Conservation (phyloP, 2,113 vertebrate genomes). For the Elaphurus davidianus region DNA sequence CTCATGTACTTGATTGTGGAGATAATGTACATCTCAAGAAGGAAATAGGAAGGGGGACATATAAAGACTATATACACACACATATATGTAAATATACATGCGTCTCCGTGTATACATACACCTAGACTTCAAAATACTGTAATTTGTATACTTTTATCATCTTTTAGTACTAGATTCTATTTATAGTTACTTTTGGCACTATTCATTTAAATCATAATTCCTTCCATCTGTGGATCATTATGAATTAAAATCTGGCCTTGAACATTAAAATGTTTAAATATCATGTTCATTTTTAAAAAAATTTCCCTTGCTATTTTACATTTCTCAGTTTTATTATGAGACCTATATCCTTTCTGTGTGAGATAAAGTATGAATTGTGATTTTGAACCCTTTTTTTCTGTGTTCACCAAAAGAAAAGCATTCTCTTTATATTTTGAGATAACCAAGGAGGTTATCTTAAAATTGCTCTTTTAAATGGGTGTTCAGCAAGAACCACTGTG, state of each 20-base stretch:
- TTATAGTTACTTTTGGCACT: neutral
- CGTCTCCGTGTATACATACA: neutral
- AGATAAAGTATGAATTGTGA: neutral
- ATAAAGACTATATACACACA: neutral
- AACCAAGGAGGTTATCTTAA: slow-evolving; percentile 57
- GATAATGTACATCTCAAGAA: neutral
- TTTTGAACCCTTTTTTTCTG: slow-evolving; percentile 18
- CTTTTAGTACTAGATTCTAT: neutral
- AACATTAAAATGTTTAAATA: slow-evolving; percentile 48
- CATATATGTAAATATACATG: neutral
- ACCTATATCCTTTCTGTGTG: neutral
- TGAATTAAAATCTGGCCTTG: neutral
- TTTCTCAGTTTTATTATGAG: slow-evolving; percentile 3
- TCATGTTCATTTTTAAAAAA: neutral
- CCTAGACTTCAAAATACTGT: neutral
- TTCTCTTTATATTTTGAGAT: slow-evolving; percentile 73
- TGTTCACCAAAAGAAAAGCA: slow-evolving; percentile 42
- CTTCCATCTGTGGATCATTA: neutral
- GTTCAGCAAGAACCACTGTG: slow-evolving; percentile 52
- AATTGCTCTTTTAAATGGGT: slow-evolving; percentile 75
- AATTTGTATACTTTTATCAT: neutral
- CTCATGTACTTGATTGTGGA: neutral
- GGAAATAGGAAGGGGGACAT: neutral
- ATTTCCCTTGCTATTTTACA: neutral
- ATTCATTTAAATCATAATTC: neutral